Conservation (phyloP, 2,113 vertebrate species). For the rabbit (Oryctolagus cuniculus) region DNA sequence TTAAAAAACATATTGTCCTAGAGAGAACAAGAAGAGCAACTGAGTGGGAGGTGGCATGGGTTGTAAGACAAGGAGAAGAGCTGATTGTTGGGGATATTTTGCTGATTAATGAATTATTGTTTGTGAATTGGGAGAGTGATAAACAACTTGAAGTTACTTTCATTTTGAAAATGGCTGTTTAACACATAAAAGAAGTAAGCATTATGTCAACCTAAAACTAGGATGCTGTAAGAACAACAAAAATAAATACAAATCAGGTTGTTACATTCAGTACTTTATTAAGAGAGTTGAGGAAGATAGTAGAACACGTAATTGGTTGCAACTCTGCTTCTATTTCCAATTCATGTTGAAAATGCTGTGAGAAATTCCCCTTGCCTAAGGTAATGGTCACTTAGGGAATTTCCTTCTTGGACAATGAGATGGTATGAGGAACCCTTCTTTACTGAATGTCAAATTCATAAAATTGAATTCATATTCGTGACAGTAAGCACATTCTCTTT, state of each 20-base stretch:
- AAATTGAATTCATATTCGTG: background rate
- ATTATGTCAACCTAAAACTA: background rate
- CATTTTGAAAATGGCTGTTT: background rate
- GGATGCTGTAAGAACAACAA: background rate
- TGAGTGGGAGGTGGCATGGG: rapidly evolving
- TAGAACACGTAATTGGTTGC: background rate
- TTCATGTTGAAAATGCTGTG: background rate
- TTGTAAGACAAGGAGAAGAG: background rate
- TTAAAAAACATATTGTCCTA: too few relatives aligned
- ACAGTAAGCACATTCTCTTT: background rate
- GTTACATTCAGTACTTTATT: background rate
- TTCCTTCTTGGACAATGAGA: background rate
- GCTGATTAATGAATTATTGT: background rate
- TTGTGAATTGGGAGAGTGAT: background rate
- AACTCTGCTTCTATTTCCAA: background rate
- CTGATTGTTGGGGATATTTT: background rate
- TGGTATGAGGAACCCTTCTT: background rate
- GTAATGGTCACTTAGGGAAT: background rate
- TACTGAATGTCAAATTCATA: background rate
- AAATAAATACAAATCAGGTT: background rate
- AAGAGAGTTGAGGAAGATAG: background rate
- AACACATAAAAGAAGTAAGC: background rate
- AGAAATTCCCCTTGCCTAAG: background rate
- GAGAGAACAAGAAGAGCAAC: too few relatives aligned
- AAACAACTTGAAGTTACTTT: background rate